Base-by-base conservation (phyloP, 2,113 vertebrate species). In the Apistogramma diplotaenia region DNA sequence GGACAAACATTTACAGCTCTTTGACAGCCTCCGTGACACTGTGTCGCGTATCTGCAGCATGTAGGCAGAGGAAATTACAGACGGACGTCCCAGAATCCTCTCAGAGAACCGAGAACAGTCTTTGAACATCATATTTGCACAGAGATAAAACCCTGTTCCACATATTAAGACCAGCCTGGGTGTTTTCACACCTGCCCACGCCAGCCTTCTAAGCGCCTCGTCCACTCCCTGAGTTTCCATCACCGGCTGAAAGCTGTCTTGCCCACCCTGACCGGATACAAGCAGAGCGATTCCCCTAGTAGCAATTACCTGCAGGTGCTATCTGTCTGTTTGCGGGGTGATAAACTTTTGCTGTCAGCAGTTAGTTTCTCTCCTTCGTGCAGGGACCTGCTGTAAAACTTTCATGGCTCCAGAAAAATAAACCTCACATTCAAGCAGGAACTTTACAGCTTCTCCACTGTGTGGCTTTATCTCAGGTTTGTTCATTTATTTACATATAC, bases 321-420 rank as follows among this genome's bases (percentile, higher is more conserved):
- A 78, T 76, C 81, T 72, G 76, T 82, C 33, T 60, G 78, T 79
- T 72, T 73, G 31, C 21, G 29, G 51, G 25, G 40, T 53, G 79
- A 86, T 84, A 78, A 82, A 86, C 56, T 72, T 84, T 74, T 33
- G 46, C 56, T 76, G 79, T 61, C 79, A 60, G 58, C 70, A 31
- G 77, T 62, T 21, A 58, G 43, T 75, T 59, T 67, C 70, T 49
- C 40, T 67, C 18, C 55, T 80, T 77, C 51, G 21, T 31, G 25
- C 8, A 6, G 4, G 5, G 10, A 43, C 37, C 49, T 23, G 51
- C 37, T n/a, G 1, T 6, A 23, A 11, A 74, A 40, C n/a, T 25
- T 54, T n/a, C 29, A 58, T 11, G 15, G n/a, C 8, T 49, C n/a
- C 18, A 15, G 29, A 65, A 62, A 74, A 75, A 57, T 27, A 51